Conservation (phyloP, 2,797 vertebrate species). For the Anabas testudineus region DNA sequence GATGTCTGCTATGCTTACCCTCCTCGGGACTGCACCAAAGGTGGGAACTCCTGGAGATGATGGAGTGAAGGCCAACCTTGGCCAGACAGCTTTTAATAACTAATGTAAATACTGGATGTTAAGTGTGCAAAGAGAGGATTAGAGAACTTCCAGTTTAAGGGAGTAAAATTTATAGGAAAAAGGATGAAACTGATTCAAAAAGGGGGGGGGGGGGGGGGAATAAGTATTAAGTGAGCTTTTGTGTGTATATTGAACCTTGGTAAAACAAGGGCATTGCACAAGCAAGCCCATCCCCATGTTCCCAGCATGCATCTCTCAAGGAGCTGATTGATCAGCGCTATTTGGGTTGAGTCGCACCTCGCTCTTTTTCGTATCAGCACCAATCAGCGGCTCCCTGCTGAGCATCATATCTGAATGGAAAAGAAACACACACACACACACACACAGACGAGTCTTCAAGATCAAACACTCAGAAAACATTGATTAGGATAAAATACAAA, state of each 20-base stretch:
- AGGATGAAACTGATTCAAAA: constrained; percentile 17
- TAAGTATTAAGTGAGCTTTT: constrained; percentile 1
- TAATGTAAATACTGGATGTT: constrained; percentile 75
- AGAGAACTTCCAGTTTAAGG: constrained; percentile 36
- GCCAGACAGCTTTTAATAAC: constrained; percentile 81
- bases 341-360: constrained; percentile 39
- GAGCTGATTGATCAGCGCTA: constrained; percentile 76
- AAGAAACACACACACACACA: constrained; percentile 16
- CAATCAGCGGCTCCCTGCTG: constrained; percentile 45
- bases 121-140: constrained; percentile 75
- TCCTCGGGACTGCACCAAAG: constrained; percentile 71
- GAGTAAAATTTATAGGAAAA: not conserved
- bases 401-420: constrained; percentile 41
- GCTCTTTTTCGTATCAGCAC: constrained; percentile 58
- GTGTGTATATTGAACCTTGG: constrained; percentile 12
- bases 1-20: constrained; percentile 67
- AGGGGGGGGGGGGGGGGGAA: not conserved
- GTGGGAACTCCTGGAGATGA: constrained; percentile 76
- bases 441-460: constrained; percentile 14
- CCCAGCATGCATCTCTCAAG: constrained; percentile 66
- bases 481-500: constrained; percentile 63
- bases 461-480: constrained; percentile 62
- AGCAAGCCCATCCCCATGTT: constrained; percentile 46
- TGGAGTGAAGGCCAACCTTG: constrained; percentile 73
- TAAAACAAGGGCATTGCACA: constrained; percentile 21